Evolutionary conservation across 2,888 invertebrate species (phyloP).

Genomic region (Taphrorychus bicolor): DNA sequence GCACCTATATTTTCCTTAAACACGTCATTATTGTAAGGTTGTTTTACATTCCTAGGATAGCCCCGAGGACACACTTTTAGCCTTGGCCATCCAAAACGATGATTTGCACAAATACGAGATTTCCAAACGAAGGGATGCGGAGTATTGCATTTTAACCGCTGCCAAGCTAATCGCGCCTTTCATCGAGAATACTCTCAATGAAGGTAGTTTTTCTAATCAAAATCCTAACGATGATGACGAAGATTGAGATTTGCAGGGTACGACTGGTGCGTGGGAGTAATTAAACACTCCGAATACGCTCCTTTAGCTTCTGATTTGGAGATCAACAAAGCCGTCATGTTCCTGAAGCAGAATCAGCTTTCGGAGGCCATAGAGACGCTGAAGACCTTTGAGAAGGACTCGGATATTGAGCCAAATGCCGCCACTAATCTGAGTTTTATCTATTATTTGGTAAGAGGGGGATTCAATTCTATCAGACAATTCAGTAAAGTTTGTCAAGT

Average conservation of each 20-base stretch:
- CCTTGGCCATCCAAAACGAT: slow-evolving; percentile 79
- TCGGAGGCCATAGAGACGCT: slow-evolving; percentile 82
- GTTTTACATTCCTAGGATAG: too few relatives aligned
- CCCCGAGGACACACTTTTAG: slow-evolving; percentile 56
- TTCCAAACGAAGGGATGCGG: slow-evolving; percentile 75
- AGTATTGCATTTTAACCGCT: slow-evolving; percentile 82
- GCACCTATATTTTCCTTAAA: too few relatives aligned
- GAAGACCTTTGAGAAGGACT: slow-evolving; percentile 86
- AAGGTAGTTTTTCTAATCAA: slow-evolving; percentile 60
- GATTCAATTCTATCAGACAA: too few relatives aligned
- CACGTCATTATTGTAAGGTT: too few relatives aligned
- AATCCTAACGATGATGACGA: neutral
- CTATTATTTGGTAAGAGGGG: slow-evolving; percentile 75
- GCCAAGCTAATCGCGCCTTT: slow-evolving; percentile 89
- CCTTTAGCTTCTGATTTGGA: slow-evolving; percentile 87
- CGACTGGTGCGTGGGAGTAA: slow-evolving; percentile 92
- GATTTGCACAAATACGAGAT: slow-evolving; percentile 76
- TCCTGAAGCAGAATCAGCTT: slow-evolving; percentile 81
- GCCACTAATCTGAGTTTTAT: slow-evolving; percentile 89
- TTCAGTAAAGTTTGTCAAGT: too few relatives aligned
- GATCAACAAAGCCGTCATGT: slow-evolving; percentile 88
- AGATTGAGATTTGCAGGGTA: slow-evolving; percentile 57
- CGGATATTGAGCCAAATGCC: slow-evolving; percentile 81
- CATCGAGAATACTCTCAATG: slow-evolving; percentile 74
- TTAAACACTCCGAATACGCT: slow-evolving; percentile 87